phyloP scores from a whole-genome alignment of 2,113 vertebrate genomes.

The Platycercus adscitus region DNA sequence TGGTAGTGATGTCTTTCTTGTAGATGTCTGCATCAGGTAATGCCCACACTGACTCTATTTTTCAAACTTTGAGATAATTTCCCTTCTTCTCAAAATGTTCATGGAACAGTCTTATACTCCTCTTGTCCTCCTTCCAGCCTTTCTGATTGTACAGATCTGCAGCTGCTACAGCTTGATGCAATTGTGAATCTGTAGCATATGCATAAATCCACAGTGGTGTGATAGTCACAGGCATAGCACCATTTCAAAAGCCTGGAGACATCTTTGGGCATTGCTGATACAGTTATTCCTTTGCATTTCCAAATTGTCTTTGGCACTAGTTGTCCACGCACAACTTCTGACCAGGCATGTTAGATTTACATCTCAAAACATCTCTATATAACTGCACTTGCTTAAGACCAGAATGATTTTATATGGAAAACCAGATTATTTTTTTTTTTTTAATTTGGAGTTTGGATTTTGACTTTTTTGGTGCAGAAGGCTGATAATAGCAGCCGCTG shows the following conservation, averaged over 20 bases:
- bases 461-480: neutral
- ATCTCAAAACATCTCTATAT: neutral
- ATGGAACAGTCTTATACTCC: neutral
- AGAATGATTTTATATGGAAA: neutral
- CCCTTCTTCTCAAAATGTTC: neutral
- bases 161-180: neutral
- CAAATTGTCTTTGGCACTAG: neutral
- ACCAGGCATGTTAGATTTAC: neutral
- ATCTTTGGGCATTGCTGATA: neutral
- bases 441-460: neutral
- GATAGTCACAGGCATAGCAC: neutral
- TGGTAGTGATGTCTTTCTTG: neutral
- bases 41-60: neutral
- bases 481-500: neutral
- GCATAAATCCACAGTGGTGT: neutral
- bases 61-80: neutral
- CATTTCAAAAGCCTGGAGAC: neutral
- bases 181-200: neutral
- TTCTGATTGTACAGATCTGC: neutral
- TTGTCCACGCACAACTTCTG: neutral
- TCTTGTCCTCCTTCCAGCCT: neutral
- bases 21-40: neutral
- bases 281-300: neutral
- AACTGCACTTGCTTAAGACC: neutral
- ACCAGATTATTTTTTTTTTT: neutral